Percentiles rank a stretch among this genome's conserved stretches.
phyloP scores from a whole-genome alignment of 2,888 invertebrate genomes.

The Trissoscelio sp. region DNA sequence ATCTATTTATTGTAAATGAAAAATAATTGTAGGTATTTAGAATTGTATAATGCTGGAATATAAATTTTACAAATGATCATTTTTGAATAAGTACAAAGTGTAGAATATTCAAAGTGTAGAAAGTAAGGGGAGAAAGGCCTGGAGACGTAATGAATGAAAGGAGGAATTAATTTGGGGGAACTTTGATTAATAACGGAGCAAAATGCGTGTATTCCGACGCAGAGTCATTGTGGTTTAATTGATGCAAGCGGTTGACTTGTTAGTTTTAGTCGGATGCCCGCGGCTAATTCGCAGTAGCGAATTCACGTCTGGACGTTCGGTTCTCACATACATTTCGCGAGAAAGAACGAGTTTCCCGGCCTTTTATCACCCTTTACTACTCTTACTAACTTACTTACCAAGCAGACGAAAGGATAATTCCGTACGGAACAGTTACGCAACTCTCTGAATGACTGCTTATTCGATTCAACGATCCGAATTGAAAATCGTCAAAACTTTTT shows the following conservation, averaged over 20 bases:
- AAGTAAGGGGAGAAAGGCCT: neutral
- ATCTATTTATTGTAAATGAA: no score
- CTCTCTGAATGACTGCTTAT: constrained; percentile 1
- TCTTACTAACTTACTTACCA: constrained; percentile 13
- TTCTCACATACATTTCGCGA: constrained; percentile 64
- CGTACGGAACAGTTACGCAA: neutral
- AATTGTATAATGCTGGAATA: no score
- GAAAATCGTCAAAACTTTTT: neutral
- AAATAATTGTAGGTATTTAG: no score
- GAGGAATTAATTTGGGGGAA: constrained; percentile 23
- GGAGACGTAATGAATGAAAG: constrained; percentile 15
- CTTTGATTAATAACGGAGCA: constrained; percentile 32
- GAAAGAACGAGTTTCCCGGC: constrained; percentile 57
- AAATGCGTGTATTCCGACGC: constrained; percentile 18
- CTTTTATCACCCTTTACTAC: neutral
- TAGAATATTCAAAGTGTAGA: neutral
- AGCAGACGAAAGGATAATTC: neutral
- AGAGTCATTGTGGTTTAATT: constrained; percentile 60
- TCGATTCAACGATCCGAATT: neutral
- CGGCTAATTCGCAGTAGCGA: constrained; percentile 59
- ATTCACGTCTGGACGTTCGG: constrained; percentile 50
- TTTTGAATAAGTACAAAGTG: neutral
- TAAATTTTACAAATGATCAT: no score
- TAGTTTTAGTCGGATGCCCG: constrained; percentile 37
- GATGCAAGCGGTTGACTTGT: constrained; percentile 65